Conservation (phyloP, 2,113 vertebrate genomes). For the rat (Rattus norvegicus) region GRCr8 NC_086039.1:53514501-53515000, state of each 20-base stretch:
- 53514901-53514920: neutral
- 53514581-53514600: neutral
- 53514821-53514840: neutral
- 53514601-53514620: neutral
- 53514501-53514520: neutral
- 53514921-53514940: neutral
- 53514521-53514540: neutral
- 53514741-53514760: neutral
- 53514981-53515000: neutral
- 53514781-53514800: constrained; percentile 34
- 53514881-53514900: too few species aligned
- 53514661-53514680: constrained; percentile 29
- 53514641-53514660: constrained; percentile 19
- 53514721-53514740: constrained; percentile 21
- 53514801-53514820: neutral
- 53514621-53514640: constrained; percentile 9
- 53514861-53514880: neutral
- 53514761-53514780: neutral
- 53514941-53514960: neutral
- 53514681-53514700: neutral
- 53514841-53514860: too few species aligned
- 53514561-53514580: constrained; percentile 25
- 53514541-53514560: constrained; percentile 13
- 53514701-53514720: neutral
- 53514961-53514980: constrained; percentile 16